A percentile compares a stretch with the other conserved stretches of the same genome.
Evolutionary conservation across 2,888 invertebrate species (phyloP).

Genomic region (Tetheella fluctuosa): DNA sequence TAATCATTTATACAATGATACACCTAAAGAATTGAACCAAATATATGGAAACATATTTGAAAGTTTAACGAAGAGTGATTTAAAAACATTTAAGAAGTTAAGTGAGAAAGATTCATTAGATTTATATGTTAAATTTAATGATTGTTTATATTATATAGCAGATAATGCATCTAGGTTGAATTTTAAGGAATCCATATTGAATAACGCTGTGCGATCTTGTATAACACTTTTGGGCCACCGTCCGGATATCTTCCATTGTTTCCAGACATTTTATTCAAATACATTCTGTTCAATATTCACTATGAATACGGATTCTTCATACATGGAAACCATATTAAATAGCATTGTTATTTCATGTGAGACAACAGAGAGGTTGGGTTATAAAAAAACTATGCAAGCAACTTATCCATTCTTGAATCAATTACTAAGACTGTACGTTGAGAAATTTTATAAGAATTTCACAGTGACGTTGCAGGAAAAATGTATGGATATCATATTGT

Average conservation of each 20-base stretch:
- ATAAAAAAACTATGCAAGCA: slow-evolving; percentile 42
- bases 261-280: slow-evolving; percentile 64
- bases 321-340: slow-evolving; percentile 50
- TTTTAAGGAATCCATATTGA: slow-evolving; percentile 51
- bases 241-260: slow-evolving; percentile 57
- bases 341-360: slow-evolving; percentile 52
- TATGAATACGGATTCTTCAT: slow-evolving; percentile 34
- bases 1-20: slow-evolving; percentile 53
- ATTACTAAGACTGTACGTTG: slow-evolving; percentile 61
- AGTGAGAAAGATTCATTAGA: slow-evolving; percentile 47
- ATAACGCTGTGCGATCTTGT: slow-evolving; percentile 37
- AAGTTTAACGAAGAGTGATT: slow-evolving; percentile 45
- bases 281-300: slow-evolving; percentile 57
- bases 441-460: slow-evolving; percentile 45
- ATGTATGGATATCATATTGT: slow-evolving; percentile 55
- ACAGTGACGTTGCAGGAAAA: slow-evolving; percentile 39
- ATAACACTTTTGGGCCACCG: slow-evolving; percentile 53
- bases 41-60: slow-evolving; percentile 55
- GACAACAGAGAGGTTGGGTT: slow-evolving; percentile 56
- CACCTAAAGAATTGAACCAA: slow-evolving; percentile 46
- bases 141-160: slow-evolving; percentile 61
- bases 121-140: slow-evolving; percentile 62
- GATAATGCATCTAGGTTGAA: slow-evolving; percentile 56
- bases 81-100: slow-evolving; percentile 49
- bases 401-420: slow-evolving; percentile 68